These are phyloP conservation scores for Anomalospiza imberbis DNA, from an alignment of 2,797 vertebrate genomes.

Conservation along the genomic window DNA sequence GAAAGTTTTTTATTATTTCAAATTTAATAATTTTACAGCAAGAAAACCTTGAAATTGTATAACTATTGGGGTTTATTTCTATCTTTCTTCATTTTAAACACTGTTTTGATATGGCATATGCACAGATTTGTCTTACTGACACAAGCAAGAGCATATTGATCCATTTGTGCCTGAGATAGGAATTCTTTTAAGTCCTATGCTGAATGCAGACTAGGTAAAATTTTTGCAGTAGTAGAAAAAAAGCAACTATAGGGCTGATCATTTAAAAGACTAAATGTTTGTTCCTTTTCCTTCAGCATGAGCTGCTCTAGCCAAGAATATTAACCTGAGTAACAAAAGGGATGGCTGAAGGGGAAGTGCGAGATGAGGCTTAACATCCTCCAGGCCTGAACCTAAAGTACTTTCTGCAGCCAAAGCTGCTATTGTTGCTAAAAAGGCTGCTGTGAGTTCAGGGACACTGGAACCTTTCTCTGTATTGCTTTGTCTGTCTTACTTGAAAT, in stretches of 20 bases:
- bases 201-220: background rate
- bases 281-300: conserved; percentile 38
- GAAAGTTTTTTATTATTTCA: background rate
- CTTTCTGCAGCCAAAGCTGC: background rate
- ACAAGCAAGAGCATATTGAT: background rate
- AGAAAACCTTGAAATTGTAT: background rate
- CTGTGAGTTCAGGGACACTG: background rate
- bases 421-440: conserved; percentile 1
- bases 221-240: background rate
- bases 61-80: background rate
- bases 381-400: conserved; percentile 7
- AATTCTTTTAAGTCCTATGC: background rate
- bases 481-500: background rate
- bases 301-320: conserved; percentile 26
- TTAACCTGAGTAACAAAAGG: conserved; percentile 32
- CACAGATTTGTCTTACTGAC: background rate
- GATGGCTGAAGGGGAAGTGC: conserved; percentile 51
- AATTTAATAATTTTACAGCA: background rate
- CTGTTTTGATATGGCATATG: background rate
- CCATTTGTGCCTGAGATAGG: accelerated
- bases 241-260: background rate
- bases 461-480: background rate
- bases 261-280: background rate
- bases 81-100: background rate
- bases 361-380: conserved; percentile 59